Evolutionary conservation across 2,888 invertebrate species (phyloP), one percentile per base, ranked within the genome.

Genomic region (Synergus itoensis): DNA sequence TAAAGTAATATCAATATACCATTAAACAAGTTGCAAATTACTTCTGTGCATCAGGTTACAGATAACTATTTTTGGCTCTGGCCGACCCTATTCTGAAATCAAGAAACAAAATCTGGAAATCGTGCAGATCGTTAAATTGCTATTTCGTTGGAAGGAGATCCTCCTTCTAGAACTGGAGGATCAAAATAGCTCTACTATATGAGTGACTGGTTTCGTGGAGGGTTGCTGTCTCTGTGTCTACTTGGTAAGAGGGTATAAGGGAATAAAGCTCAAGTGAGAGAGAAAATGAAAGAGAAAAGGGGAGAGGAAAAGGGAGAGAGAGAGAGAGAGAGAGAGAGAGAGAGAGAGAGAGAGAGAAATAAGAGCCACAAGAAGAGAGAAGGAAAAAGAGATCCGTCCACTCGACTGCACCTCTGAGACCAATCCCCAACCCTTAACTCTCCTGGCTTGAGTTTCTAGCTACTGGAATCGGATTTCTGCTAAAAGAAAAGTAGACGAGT

Each of bases 171-270:
- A 11, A 73, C 28, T 9, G 48, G 28, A 48, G 69, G 48, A 69
- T 69, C 69, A 48, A 69, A 69, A 69, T 69, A 36, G 48, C 28
- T 53, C 53, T 73, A 28, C 4, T 73, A 73, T 36, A 79, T 84
- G 84, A 84, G 83, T 84, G 83, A 81, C 85, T 83, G 80, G 81
- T 80, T 85, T 83, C 82, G 80, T 84, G 82, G 80, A 83, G 87
- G 86, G 87, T 85, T 85, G 86, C 86, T 86, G 84, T 81, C 84
- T 84, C 87, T 73, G 85, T 84, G 84, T 84, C 86, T 85, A 84
- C 84, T 86, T 82, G 84, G 86, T 84, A 83, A 80, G 79, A 84
- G 86, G 81, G 79, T 77, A 81, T 57, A 63, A 60, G 76, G 79
- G 69, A 76, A 78, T 80, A 76, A 73, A 65, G 77, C 63, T 48